A percentile compares a stretch with the other conserved stretches of the same genome.
Evolutionary conservation across 2,113 vertebrate species (phyloP).

Genomic region (Desmodus rotundus): DNA sequence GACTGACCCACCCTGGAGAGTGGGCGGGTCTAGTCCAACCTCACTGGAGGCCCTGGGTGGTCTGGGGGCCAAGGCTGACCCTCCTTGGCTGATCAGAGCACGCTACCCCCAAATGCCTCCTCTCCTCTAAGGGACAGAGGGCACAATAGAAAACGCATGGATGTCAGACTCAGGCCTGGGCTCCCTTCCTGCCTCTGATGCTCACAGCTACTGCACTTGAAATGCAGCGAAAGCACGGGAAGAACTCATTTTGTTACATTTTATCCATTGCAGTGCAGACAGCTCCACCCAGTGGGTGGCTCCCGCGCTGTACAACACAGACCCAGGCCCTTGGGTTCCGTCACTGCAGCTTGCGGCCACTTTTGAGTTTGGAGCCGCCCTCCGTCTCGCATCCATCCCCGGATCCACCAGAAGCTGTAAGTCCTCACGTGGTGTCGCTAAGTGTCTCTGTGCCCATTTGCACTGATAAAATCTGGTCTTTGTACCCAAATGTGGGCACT

Average conservation of each 20-base stretch:
- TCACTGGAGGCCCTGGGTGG: not conserved
- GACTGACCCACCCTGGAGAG: not conserved
- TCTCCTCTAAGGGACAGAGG: too few relatives aligned
- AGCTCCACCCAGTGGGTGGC: not conserved
- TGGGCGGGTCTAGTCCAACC: too few relatives aligned
- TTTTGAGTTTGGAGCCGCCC: not conserved
- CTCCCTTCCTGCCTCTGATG: not conserved
- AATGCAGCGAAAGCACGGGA: not conserved
- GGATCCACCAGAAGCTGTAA: not conserved
- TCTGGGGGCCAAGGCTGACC: not conserved
- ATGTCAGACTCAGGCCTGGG: not conserved
- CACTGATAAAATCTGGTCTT: not conserved
- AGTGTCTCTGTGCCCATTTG: not conserved
- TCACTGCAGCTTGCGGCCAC: not conserved
- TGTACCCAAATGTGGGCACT: not conserved
- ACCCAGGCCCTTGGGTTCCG: not conserved
- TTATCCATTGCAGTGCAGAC: not conserved
- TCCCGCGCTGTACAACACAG: not conserved
- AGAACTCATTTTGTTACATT: not conserved
- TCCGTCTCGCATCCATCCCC: not conserved
- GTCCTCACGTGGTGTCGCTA: not conserved
- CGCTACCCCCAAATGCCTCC: not conserved
- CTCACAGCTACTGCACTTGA: accelerated
- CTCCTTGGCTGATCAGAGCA: too few relatives aligned
- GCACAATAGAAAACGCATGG: not conserved